Evolutionary conservation across 1,140 invertebrate species (phyloP).

Genomic region (Diorhabda carinulata): DNA sequence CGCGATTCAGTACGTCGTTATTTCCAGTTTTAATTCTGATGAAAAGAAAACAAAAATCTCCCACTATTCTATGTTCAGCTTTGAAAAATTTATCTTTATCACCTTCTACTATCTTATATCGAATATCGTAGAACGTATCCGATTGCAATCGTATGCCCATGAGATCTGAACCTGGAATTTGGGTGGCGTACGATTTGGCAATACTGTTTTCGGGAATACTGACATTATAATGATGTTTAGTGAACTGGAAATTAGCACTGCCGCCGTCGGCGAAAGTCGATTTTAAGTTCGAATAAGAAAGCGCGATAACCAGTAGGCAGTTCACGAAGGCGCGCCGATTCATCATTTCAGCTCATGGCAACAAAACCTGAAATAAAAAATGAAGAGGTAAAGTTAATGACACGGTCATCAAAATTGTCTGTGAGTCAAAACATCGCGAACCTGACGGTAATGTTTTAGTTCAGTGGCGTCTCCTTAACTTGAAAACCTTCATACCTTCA

Average conservation of each 20-base stretch:
- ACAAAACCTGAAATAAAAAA: conserved; percentile 38
- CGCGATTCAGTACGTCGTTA: conserved; percentile 82
- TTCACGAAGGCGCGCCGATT: conserved; percentile 38
- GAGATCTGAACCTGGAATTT: conserved; percentile 54
- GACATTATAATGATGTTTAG: conserved; percentile 76
- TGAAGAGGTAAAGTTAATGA: background rate
- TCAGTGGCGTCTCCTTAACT: too few species aligned
- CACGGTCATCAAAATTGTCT: too few species aligned
- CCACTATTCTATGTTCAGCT: conserved; percentile 79
- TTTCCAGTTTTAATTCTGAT: conserved; percentile 83
- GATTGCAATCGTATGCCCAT: conserved; percentile 52
- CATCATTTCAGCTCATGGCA: conserved; percentile 46
- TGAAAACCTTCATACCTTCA: too few species aligned
- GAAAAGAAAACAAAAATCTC: conserved; percentile 89
- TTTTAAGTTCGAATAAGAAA: conserved; percentile 30
- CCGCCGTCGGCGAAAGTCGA: conserved; percentile 29
- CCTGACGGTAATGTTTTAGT: too few species aligned
- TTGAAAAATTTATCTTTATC: conserved; percentile 90
- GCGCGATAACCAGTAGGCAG: conserved; percentile 41
- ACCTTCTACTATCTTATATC: conserved; percentile 77
- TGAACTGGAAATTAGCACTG: conserved; percentile 61
- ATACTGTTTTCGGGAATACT: conserved; percentile 88
- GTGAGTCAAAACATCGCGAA: too few species aligned
- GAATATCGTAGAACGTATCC: conserved; percentile 56
- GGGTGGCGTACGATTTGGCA: conserved; percentile 72